Evolutionary conservation across 2,113 vertebrate species (phyloP), one percentile per base, ranked within the genome.

Genomic region (Toxotes jaculatrix): DNA sequence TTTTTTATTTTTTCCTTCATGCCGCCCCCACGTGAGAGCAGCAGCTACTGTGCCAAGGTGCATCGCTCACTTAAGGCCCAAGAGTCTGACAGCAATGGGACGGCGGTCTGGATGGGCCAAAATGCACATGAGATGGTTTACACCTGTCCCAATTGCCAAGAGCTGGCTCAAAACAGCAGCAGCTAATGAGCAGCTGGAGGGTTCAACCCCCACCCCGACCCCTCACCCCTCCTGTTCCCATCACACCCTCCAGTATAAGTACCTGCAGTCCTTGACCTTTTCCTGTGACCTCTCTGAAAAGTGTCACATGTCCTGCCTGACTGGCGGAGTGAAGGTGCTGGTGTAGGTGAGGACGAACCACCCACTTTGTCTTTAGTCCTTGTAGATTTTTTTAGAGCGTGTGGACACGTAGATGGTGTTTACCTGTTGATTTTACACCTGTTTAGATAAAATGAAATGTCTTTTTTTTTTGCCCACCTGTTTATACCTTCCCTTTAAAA

Each of bases 61-160:
- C 87, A 93, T 67, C 93, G 89, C 63, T 92, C 93, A 40, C 92
- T 93, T 78, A 87, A 88, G 60, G 93, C 91, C 63, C 92, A 90
- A 19, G 91, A 95, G 87, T 78, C 89, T 3, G 64, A 72, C 79
- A 61, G 87, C 89, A 93, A 94, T 4, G 91, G 94, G 83, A 78
- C 84, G 23, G 92, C 70, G 23, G 85, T 93, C 70, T 93, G 90
- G 92, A 82, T 85, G 86, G 92, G 94, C 66, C 92, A 85, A 23
- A 92, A 92, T 19, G 84, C 91, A 62, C 93, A 93, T 5, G 91
- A 95, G 89, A 85, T 95, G 90, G 89, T 82, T 70, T 96, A 94
- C 91, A 95, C 92, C 80, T 95, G 94, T 78, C 95, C 95, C 34
- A 88, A 94, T 56, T 95, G 94, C 91, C 94, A 94, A 88, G 93